Conservation (phyloP, 2,888 invertebrate genomes). For the Lochmaea crataegi region DNA sequence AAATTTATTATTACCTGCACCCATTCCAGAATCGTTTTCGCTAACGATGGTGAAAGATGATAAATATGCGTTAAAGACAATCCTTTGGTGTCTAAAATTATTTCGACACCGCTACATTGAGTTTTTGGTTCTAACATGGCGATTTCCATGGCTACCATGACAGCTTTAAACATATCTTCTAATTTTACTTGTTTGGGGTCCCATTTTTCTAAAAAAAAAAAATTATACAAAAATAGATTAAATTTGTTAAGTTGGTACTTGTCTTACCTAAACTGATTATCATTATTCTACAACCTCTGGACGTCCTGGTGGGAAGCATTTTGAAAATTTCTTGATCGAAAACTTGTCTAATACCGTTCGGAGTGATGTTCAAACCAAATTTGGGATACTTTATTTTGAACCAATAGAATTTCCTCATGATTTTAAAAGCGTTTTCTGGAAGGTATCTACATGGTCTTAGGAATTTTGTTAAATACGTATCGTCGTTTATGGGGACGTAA, state of each 20-base stretch:
- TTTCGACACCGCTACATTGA: conserved; percentile 80
- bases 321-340: conserved; percentile 75
- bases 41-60: conserved; percentile 83
- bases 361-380: conserved; percentile 73
- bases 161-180: conserved; percentile 76
- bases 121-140: conserved; percentile 84
- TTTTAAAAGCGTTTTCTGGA: conserved; percentile 80
- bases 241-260: conserved; percentile 9
- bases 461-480: conserved; percentile 81
- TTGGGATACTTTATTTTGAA: conserved; percentile 74
- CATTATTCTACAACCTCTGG: conserved; percentile 73
- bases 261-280: conserved; percentile 7
- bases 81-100: conserved; percentile 82
- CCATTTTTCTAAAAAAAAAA: conserved; percentile 73
- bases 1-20: conserved; percentile 68
- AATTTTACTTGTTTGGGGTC: conserved; percentile 76
- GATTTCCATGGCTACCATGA: conserved; percentile 77
- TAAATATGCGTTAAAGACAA: conserved; percentile 77
- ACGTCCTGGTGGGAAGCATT: conserved; percentile 77
- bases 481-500: conserved; percentile 74
- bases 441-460: conserved; percentile 89
- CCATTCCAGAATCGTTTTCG: conserved; percentile 78
- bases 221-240: too few relatives aligned
- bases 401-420: conserved; percentile 79
- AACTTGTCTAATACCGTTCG: conserved; percentile 72